phyloP scores from a whole-genome alignment of 2,888 invertebrate genomes.

The Argyresthia goedartella region DNA sequence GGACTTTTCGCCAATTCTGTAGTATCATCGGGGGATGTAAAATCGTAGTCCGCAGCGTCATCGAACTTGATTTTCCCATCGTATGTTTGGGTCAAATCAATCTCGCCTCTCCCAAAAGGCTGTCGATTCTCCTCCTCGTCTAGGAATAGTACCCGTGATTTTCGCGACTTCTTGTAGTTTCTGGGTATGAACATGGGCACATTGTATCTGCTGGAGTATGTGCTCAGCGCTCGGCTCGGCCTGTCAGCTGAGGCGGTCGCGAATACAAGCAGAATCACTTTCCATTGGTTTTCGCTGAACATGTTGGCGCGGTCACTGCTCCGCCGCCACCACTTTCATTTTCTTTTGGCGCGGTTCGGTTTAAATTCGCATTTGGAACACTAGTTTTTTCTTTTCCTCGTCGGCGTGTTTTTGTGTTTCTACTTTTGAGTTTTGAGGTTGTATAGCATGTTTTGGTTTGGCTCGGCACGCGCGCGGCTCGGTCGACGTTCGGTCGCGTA shows the following conservation, averaged over 20 bases:
- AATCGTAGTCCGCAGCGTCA: conserved; percentile 57
- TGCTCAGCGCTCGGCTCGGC: conserved; percentile 50
- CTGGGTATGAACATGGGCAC: conserved; percentile 53
- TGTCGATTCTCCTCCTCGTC: conserved; percentile 52
- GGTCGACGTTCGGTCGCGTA: conserved; percentile 21
- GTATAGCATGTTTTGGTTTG: conserved; percentile 2
- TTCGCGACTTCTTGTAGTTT: conserved; percentile 30
- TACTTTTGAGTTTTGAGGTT: conserved; percentile 1
- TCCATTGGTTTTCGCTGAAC: conserved; percentile 58
- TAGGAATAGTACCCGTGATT: conserved; percentile 43
- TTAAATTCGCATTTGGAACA: background rate
- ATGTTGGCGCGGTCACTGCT: conserved; percentile 60
- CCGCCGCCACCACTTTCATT: conserved; percentile 60
- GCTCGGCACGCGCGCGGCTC: conserved; percentile 21
- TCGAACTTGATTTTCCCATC: conserved; percentile 59
- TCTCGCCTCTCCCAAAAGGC: conserved; percentile 48
- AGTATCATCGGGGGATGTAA: conserved; percentile 42
- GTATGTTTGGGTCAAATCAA: conserved; percentile 40
- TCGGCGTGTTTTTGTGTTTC: background rate
- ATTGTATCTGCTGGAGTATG: conserved; percentile 41
- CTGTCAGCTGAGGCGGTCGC: conserved; percentile 42
- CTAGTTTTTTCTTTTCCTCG: background rate
- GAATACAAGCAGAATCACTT: conserved; percentile 53
- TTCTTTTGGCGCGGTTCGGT: conserved; percentile 14
- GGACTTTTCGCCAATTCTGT: conserved; percentile 16